Percentiles rank a stretch among this genome's conserved stretches.
Evolutionary conservation across 2,113 vertebrate species (phyloP).

Genomic region (Cyanoderma ruficeps): DNA sequence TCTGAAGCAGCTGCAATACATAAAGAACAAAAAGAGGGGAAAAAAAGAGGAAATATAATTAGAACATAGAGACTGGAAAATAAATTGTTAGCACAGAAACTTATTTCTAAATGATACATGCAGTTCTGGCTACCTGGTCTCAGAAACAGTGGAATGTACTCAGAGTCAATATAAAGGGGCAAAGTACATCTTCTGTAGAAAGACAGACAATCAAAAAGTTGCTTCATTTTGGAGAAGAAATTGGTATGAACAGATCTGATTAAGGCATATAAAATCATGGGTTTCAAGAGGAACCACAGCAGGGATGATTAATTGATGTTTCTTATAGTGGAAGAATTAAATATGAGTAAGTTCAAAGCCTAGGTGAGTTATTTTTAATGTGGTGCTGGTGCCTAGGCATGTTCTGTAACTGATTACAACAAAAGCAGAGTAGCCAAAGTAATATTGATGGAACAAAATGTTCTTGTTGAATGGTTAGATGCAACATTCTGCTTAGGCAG

Average conservation of each 20-base stretch:
- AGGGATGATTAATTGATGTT: not conserved
- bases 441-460: not conserved
- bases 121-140: not conserved
- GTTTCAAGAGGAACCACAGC: not conserved
- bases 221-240: not conserved
- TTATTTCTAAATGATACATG: not conserved
- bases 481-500: not conserved
- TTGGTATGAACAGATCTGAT: not conserved
- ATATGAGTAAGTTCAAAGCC: not conserved
- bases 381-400: not conserved
- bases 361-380: not conserved
- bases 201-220: not conserved
- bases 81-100: not conserved
- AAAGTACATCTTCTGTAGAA: not conserved
- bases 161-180: not conserved
- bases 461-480: not conserved
- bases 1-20: not conserved
- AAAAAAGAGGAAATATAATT: not conserved
- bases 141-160: not conserved
- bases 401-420: not conserved
- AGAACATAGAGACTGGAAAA: not conserved
- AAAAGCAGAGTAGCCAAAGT: not conserved
- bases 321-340: not conserved
- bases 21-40: rapidly evolving
- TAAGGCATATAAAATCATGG: not conserved